Conservation (phyloP, 2,113 vertebrate genomes). For the Tetrao urogallus region DNA sequence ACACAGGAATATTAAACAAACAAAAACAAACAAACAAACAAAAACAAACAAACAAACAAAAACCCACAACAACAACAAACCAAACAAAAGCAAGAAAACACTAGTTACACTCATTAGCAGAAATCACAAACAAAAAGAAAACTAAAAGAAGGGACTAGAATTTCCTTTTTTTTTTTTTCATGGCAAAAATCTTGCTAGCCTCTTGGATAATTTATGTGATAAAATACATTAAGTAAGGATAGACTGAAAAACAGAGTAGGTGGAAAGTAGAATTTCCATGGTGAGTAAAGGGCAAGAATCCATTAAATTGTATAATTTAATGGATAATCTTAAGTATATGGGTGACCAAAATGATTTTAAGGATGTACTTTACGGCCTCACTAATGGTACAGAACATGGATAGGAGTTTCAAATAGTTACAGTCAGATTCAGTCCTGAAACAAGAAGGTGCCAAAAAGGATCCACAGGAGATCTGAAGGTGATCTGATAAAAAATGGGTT, state of each 20-base stretch:
- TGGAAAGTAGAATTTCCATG: not conserved
- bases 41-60: no score
- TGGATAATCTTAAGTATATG: not conserved
- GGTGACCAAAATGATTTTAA: not conserved
- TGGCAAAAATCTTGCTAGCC: not conserved
- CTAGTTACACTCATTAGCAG: not conserved
- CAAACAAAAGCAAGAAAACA: not conserved
- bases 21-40: not conserved
- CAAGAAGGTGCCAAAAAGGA: not conserved
- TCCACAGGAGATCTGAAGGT: not conserved
- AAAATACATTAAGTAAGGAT: not conserved
- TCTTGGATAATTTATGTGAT: not conserved
- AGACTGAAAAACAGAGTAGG: not conserved
- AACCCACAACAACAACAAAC: no score
- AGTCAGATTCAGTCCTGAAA: not conserved
- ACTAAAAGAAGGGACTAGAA: not conserved
- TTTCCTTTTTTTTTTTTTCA: not conserved
- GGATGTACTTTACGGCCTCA: not conserved
- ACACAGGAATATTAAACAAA: not conserved
- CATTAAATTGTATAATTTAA: not conserved
- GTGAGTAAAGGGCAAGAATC: not conserved
- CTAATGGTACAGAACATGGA: accelerated
- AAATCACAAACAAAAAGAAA: not conserved
- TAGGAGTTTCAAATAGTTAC: not conserved
- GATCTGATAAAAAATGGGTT: not conserved